These are phyloP conservation scores for Cerastis leucographa DNA, from an alignment of 2,888 invertebrate genomes.

Conservation along the genomic window DNA sequence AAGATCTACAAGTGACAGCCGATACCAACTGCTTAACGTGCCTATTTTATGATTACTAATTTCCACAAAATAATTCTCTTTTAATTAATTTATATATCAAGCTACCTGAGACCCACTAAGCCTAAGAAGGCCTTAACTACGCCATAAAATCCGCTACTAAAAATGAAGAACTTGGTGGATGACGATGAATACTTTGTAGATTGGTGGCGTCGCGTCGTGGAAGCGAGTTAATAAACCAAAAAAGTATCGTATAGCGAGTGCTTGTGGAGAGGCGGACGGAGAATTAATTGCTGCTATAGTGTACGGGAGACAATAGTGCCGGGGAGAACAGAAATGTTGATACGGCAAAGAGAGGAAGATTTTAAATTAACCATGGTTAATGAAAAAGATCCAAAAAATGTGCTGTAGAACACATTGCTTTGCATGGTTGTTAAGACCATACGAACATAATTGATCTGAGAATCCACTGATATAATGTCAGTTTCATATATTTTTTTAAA, in stretches of 20 bases:
- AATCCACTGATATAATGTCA: background rate
- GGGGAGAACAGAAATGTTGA: slow-evolving; percentile 1
- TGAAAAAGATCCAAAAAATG: background rate
- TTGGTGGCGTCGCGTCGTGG: background rate
- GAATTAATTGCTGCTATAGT: slow-evolving; percentile 45
- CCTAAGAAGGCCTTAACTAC: background rate
- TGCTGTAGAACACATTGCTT: too few relatives aligned
- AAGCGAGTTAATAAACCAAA: slow-evolving; percentile 47
- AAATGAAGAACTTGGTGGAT: slow-evolving; percentile 1
- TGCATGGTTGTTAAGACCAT: background rate
- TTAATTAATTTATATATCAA: background rate
- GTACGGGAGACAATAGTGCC: slow-evolving; percentile 7
- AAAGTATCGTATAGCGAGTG: slow-evolving; percentile 44
- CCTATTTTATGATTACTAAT: background rate
- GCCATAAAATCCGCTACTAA: background rate
- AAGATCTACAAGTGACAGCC: too few relatives aligned
- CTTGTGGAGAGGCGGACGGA: background rate
- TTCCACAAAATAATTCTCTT: background rate
- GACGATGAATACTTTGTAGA: slow-evolving; percentile 17
- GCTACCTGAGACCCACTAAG: slow-evolving; percentile 4
- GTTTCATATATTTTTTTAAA: background rate
- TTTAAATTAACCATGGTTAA: background rate
- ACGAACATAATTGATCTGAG: background rate
- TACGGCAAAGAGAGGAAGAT: background rate
- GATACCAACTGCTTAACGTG: too few relatives aligned